Conservation (phyloP, 2,113 vertebrate species). For the Entelurus aequoreus region DNA sequence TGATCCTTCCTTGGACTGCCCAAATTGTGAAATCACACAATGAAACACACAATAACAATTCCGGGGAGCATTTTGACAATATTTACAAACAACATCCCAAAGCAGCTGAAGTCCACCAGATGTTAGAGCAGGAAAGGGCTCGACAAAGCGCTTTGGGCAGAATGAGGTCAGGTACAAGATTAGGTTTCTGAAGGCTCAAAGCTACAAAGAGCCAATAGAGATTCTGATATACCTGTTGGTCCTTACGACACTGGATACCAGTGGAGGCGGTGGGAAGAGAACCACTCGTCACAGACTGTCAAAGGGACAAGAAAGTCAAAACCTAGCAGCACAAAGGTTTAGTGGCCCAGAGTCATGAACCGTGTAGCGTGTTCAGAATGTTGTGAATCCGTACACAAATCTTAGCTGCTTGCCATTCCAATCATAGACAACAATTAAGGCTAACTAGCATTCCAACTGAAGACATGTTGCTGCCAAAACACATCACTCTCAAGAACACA, state of each 20-base stretch:
- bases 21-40: too few relatives aligned
- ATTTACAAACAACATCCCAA: slow-evolving; percentile 60
- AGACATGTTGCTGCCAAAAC: slow-evolving; percentile 35
- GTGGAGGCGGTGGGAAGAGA: slow-evolving; percentile 56
- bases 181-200: slow-evolving; percentile 70
- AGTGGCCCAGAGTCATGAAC: slow-evolving; percentile 44
- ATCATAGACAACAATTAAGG: slow-evolving; percentile 27
- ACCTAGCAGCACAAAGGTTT: slow-evolving; percentile 41
- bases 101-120: slow-evolving; percentile 66
- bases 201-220: slow-evolving; percentile 67
- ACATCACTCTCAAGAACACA: slow-evolving; percentile 29
- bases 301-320: slow-evolving; percentile 52
- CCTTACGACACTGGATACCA: slow-evolving; percentile 66
- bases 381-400: slow-evolving; percentile 37
- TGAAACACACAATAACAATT: too few relatives aligned
- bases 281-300: slow-evolving; percentile 45
- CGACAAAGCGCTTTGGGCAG: slow-evolving; percentile 53
- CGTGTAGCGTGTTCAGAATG: slow-evolving; percentile 13
- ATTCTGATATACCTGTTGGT: slow-evolving; percentile 71
- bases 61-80: slow-evolving; percentile 41
- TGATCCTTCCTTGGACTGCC: too few relatives aligned
- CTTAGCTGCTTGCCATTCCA: slow-evolving; percentile 26
- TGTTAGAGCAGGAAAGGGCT: slow-evolving; percentile 59
- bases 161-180: slow-evolving; percentile 76
- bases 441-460: slow-evolving; percentile 33